These are phyloP conservation scores for Amitus sp. DNA, from an alignment of 2,888 invertebrate genomes.

Conservation along the genomic window DNA sequence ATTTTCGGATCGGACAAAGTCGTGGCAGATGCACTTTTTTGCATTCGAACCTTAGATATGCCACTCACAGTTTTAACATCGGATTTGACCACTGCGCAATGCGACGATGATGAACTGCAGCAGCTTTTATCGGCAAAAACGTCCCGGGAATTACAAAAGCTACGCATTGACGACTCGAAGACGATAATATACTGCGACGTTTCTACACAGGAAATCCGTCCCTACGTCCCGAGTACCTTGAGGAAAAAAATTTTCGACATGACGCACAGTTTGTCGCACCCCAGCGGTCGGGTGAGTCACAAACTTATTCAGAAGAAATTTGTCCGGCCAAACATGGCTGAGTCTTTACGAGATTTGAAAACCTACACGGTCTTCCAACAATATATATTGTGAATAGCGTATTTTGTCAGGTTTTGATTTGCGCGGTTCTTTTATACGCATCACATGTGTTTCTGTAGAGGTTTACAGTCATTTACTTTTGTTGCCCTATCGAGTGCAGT, in stretches of 20 bases:
- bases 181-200: conserved; percentile 20
- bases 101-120: not conserved
- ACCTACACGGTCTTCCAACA: no score
- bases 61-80: not conserved
- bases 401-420: no score
- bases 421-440: no score
- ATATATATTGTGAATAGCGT: no score
- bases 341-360: not conserved
- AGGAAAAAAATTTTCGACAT: conserved; percentile 7
- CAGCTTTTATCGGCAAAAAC: not conserved
- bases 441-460: no score
- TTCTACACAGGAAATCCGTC: conserved; percentile 11
- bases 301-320: conserved; percentile 49
- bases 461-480: no score
- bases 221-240: conserved; percentile 27
- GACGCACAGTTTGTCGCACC: not conserved
- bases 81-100: not conserved
- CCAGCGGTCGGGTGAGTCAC: conserved; percentile 21
- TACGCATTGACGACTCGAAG: not conserved
- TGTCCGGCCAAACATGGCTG: conserved; percentile 53
- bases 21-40: conserved; percentile 18
- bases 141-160: not conserved
- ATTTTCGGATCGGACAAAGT: conserved; percentile 18
- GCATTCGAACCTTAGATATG: conserved; percentile 1
- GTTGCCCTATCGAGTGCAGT: no score